Evolutionary conservation across 2,113 vertebrate species (phyloP), one percentile per base, ranked within the genome.

Genomic region (Salvelinus fontinalis): DNA sequence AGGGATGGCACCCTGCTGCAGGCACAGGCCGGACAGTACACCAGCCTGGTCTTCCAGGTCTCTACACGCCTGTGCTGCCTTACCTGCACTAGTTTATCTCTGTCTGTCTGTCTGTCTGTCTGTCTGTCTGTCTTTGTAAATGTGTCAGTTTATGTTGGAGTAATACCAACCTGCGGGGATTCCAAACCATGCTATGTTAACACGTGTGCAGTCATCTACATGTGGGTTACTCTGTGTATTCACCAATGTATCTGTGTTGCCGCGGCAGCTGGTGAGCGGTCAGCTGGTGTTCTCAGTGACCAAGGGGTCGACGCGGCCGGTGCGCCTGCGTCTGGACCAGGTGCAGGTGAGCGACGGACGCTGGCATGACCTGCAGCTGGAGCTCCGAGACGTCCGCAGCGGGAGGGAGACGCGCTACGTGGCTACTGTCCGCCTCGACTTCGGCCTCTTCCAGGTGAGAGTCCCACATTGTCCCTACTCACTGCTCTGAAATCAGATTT

Each of bases 291-390:
- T 99, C 90, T 92, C 91, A 0, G 94, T 99, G 83, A 95, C 92
- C 75, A 93, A 93, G 1, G 94, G 95, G 2, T 92, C 94, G 0
- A 93, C 95, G 27, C 94, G 89, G 75, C 92, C 93, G 14, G 94
- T 95, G 81, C 94, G 93, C 69, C 92, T 99, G 75, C 90, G 96
- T 14, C 90, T 99, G 86, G 97, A 99, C 89, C 95, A 97, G 87
- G 94, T 97, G 87, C 93, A 81, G 74, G 95, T 99, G 88, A 96
- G 93, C 9, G 97, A 99, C 18, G 98, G 98, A 34, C 94, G 73
- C 22, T 99, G 98, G 98, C 98, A 99, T 0, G 96, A 99, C 88
- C 91, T 99, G 49, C 97, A 96, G 83, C 92, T 99, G 82, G 97
- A 99, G 87, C 92, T 99, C 75, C 92, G 95, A 64, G 97, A 99